Conservation (phyloP, 1,140 invertebrate species). For the Heliconius eleuchia region DNA sequence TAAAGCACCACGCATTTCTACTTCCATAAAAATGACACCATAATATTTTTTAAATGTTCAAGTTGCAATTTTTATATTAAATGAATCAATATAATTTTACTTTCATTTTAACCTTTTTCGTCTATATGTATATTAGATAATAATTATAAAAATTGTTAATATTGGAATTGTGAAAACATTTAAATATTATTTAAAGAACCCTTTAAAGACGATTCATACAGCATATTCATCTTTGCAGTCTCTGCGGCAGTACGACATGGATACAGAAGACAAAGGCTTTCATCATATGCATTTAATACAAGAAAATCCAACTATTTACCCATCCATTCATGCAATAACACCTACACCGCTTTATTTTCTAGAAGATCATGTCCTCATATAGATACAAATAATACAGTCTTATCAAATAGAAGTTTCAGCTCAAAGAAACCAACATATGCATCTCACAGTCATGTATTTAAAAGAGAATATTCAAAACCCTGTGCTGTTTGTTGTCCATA, state of each 20-base stretch:
- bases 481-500: constrained; percentile 36
- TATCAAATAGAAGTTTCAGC: not conserved
- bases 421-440: not conserved
- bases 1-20: constrained; percentile 19
- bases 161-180: not conserved
- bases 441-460: not conserved
- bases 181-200: not conserved
- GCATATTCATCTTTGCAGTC: constrained; percentile 6
- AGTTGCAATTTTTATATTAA: constrained; percentile 11
- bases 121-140: not conserved
- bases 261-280: not conserved
- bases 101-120: not conserved
- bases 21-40: constrained; percentile 28
- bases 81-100: not conserved
- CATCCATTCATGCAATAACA: not conserved
- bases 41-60: constrained; percentile 9
- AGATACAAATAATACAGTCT: not conserved
- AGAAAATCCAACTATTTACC: not conserved
- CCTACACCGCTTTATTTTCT: not conserved
- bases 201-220: not conserved
- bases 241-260: constrained; percentile 1
- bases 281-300: not conserved
- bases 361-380: not conserved
- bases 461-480: constrained; percentile 40
- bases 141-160: no score